Evolutionary conservation across 2,888 invertebrate genomes (phyloP).

Genomic region (Noctuana brunneofusca): DNA sequence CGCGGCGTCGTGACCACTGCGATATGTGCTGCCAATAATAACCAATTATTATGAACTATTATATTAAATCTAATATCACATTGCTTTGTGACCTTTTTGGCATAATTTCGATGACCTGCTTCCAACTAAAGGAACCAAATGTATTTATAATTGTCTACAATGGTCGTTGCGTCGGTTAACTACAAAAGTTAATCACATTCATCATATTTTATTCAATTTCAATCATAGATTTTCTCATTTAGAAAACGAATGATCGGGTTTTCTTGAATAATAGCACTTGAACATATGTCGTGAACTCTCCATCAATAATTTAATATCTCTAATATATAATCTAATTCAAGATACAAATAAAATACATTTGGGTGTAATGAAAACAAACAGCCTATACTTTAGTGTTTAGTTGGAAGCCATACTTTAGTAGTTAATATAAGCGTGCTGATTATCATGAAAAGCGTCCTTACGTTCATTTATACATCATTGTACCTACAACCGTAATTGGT

Average conservation of each 20-base stretch:
- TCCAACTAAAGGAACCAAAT: background rate
- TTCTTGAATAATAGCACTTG: too few relatives aligned
- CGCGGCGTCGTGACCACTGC: conserved; percentile 29
- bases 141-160: background rate
- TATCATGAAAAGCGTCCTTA: conserved; percentile 43
- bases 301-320: too few relatives aligned
- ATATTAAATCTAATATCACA: conserved; percentile 23
- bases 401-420: background rate
- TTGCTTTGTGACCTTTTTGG: conserved; percentile 12
- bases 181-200: too few relatives aligned
- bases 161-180: too few relatives aligned
- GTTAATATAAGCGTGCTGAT: conserved; percentile 4
- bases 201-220: background rate
- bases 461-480: conserved; percentile 49
- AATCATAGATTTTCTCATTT: too few relatives aligned
- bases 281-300: too few relatives aligned
- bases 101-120: conserved; percentile 5
- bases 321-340: too few relatives aligned
- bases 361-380: background rate
- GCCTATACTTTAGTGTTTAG: background rate
- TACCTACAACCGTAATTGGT: conserved; percentile 57
- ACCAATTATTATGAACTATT: conserved; percentile 31
- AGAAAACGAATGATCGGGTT: too few relatives aligned
- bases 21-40: conserved; percentile 30
- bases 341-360: too few relatives aligned